Evolutionary conservation across 1,140 invertebrate species (phyloP), one percentile per base, ranked within the genome.

Genomic region (Coelopa frigida): DNA sequence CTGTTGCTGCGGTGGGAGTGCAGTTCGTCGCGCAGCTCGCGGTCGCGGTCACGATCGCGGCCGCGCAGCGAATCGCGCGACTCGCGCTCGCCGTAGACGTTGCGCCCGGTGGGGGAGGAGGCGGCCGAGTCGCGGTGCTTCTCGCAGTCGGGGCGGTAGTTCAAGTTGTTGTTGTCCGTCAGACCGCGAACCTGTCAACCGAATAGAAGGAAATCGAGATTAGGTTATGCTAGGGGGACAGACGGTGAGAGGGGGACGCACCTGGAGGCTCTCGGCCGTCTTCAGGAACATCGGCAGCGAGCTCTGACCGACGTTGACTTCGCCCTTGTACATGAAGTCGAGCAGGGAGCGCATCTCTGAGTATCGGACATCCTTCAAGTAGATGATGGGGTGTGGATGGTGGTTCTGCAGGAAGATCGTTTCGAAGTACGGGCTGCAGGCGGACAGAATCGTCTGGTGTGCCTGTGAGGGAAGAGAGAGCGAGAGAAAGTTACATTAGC

Each of bases 401-500:
- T 79, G 81, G 71, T 91, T 93, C 73, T 89, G 84, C 57, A 92
- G 77, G 72, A 95, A 92, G 72, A 95, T 84, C 70, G 79, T 87
- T 77, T 94, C 89, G 73, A 95, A 94, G 76, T 94, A 94, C 44
- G 89, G 87, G 74, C 89, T 93, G 75, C 90, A 94, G 52, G 91
- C 90, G 35, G 90, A 93, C 41, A 94, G 75, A 71, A 94, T 90
- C 46, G 89, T 89, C 74, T 93, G 89, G 74, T 94, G 91, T 55
- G 90, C 90, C 77, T 79, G 63, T 54, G 72, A 73, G 53, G 14
- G 10, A 24, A 29, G 48, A 32, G 38, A 20, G 7, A 24, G 42
- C n/a, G n/a, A n/a, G n/a, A 37, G 20, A 23, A 12, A 26, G 38
- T n/a, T n/a, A n/a, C n/a, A n/a, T n/a, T n/a, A n/a, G n/a, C n/a